phyloP scores from a whole-genome alignment of 2,113 vertebrate species.

The Coryphaenoides rupestris region DNA sequence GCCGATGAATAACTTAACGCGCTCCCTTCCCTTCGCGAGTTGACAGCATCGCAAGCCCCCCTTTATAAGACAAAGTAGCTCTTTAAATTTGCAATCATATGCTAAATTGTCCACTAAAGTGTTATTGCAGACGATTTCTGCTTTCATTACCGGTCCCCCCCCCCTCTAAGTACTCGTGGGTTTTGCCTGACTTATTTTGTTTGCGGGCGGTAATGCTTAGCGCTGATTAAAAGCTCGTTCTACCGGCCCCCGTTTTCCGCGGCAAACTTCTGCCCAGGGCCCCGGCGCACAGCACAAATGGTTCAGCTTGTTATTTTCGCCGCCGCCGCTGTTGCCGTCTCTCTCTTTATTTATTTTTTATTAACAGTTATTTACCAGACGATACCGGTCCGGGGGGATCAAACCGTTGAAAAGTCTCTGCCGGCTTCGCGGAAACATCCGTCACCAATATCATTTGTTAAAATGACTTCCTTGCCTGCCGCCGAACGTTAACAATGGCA shows the following conservation, averaged over 20 bases:
- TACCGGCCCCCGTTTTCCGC: not conserved
- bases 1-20: constrained; percentile 14
- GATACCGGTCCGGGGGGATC: no score
- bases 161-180: constrained; percentile 31
- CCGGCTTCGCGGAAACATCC: no score
- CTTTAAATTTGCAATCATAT: constrained; percentile 49
- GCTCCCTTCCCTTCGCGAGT: constrained; percentile 19
- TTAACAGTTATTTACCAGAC: not conserved
- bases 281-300: not conserved
- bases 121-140: constrained; percentile 33
- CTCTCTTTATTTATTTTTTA: not conserved
- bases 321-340: constrained; percentile 1
- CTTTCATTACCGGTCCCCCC: constrained; percentile 43
- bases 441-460: no score
- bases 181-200: constrained; percentile 51
- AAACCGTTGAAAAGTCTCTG: no score
- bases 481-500: no score
- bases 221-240: constrained; percentile 47
- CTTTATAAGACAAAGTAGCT: constrained; percentile 45
- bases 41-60: constrained; percentile 35
- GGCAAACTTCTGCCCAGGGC: not conserved
- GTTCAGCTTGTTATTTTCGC: constrained; percentile 1
- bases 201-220: constrained; percentile 31
- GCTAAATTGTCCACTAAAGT: constrained; percentile 42
- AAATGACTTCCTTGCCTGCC: no score